These are phyloP conservation scores for Formica selysi DNA, from an alignment of 1,140 invertebrate species.

Conservation along the genomic window DNA sequence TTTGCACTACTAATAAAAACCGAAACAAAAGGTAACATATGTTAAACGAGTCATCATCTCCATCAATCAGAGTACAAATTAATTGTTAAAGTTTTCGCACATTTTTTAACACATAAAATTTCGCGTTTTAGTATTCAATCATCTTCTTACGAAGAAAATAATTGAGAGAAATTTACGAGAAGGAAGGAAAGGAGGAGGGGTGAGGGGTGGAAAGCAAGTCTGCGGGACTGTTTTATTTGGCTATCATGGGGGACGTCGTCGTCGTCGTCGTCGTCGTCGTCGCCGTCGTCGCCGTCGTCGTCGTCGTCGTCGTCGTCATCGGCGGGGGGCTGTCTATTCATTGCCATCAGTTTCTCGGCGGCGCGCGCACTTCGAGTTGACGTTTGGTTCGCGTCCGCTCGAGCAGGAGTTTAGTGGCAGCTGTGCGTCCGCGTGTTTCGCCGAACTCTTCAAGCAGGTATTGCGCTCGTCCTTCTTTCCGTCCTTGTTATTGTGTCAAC, in stretches of 20 bases:
- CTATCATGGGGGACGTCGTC: background rate
- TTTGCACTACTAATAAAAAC: no score
- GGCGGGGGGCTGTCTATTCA: slow-evolving; percentile 14
- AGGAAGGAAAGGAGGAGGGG: no score
- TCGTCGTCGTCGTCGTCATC: background rate
- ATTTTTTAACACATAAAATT: no score
- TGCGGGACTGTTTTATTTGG: background rate
- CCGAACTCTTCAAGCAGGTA: slow-evolving; percentile 43
- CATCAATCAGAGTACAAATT: no score
- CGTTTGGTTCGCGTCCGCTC: slow-evolving; percentile 70
- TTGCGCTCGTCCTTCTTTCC: background rate
- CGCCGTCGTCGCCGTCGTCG: no score
- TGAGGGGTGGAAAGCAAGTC: background rate
- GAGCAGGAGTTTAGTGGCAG: slow-evolving; percentile 68
- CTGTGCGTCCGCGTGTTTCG: slow-evolving; percentile 69
- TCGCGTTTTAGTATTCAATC: no score
- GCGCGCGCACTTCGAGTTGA: slow-evolving; percentile 74
- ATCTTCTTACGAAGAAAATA: no score
- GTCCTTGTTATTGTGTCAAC: background rate
- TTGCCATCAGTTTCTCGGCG: slow-evolving; percentile 44
- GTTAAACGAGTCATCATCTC: no score
- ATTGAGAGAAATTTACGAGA: background rate
- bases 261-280: background rate
- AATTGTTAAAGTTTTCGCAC: no score
- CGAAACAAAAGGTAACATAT: no score